phyloP scores from a whole-genome alignment of 2,113 vertebrate genomes.

The Tyrannus savana region DNA sequence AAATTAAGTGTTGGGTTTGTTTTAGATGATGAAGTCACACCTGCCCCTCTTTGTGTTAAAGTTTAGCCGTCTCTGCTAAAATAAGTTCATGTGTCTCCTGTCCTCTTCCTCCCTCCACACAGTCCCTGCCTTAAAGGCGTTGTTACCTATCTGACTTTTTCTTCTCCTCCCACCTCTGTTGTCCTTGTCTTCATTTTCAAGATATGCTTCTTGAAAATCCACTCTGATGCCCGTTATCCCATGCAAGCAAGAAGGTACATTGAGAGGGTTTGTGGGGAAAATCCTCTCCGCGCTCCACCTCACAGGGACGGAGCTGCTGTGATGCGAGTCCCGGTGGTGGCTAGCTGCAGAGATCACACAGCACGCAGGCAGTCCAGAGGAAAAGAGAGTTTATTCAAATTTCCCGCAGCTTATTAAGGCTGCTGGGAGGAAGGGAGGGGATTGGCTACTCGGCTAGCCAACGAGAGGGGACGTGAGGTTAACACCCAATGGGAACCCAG shows the following conservation, averaged over 20 bases:
- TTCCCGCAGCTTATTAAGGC: too few species aligned
- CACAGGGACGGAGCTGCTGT: too few species aligned
- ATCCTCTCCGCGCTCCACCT: too few species aligned
- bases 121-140: background rate
- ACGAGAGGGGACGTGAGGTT: too few species aligned
- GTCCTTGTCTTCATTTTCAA: background rate
- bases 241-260: background rate
- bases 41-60: background rate
- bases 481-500: too few species aligned
- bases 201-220: background rate
- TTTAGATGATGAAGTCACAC: background rate
- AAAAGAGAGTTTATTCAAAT: too few species aligned
- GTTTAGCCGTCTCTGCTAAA: background rate
- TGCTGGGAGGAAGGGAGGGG: too few species aligned
- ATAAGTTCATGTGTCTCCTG: fast-evolving
- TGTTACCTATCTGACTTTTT: background rate
- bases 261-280: too few species aligned
- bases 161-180: fast-evolving
- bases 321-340: too few species aligned
- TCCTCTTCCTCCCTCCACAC: background rate
- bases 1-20: background rate
- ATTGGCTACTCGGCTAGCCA: too few species aligned
- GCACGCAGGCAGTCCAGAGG: too few species aligned
- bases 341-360: too few species aligned
- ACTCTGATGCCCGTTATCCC: background rate